phyloP scores from a whole-genome alignment of 2,113 vertebrate genomes.

The Scalopus aquaticus region DNA sequence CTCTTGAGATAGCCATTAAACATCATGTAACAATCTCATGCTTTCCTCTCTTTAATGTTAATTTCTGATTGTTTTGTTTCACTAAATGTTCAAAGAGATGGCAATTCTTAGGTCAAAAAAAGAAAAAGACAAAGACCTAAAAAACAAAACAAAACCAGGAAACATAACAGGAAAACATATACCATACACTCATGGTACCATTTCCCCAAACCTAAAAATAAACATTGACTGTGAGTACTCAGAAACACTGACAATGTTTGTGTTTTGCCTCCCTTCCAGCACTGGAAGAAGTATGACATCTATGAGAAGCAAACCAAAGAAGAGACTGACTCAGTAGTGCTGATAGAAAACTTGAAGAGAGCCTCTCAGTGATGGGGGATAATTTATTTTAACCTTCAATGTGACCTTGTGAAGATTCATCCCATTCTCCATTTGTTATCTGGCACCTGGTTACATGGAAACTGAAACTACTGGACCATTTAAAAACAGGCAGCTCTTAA shows the following conservation, averaged over 20 bases:
- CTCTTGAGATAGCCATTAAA: background rate
- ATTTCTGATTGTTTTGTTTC: constrained; percentile 35
- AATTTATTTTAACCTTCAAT: constrained; percentile 61
- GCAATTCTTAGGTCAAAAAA: constrained; percentile 50
- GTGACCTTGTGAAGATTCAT: constrained; percentile 58
- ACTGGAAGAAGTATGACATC: constrained; percentile 79
- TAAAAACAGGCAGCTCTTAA: constrained; percentile 63
- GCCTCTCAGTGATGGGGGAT: constrained; percentile 50
- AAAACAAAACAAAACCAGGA: background rate
- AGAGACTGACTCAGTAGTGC: constrained; percentile 78
- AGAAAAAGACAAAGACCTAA: background rate
- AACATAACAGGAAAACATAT: background rate
- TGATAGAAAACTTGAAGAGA: constrained; percentile 79
- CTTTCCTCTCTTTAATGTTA: background rate
- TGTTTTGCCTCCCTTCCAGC: constrained; percentile 60
- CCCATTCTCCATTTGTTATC: constrained; percentile 56
- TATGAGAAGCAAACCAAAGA: constrained; percentile 79
- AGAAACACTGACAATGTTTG: background rate
- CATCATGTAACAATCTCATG: background rate
- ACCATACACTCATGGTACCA: background rate
- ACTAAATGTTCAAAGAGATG: constrained; percentile 29
- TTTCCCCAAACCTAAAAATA: constrained; percentile 45
- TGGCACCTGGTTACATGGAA: constrained; percentile 47
- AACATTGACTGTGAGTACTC: background rate
- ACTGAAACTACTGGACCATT: constrained; percentile 64